Percentiles rank a stretch among this genome's conserved stretches.
Evolutionary conservation across 1,140 invertebrate species (phyloP).

Genomic region (Eumeta japonica): DNA sequence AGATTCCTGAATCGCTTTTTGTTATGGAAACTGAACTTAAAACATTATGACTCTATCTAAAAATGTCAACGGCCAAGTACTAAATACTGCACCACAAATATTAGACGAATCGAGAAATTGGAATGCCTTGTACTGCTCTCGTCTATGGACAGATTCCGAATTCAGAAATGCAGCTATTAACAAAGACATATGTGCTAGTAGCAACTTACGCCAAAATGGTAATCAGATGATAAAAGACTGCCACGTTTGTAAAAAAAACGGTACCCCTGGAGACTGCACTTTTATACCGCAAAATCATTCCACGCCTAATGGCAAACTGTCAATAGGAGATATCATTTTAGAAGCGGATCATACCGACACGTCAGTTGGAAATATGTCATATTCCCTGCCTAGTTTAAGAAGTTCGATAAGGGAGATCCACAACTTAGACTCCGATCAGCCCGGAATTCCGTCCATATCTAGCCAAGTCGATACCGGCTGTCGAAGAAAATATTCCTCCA

Average conservation of each 20-base stretch:
- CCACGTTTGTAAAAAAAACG: slow-evolving; percentile 27
- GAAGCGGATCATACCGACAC: neutral
- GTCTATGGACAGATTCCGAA: slow-evolving; percentile 37
- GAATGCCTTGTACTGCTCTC: slow-evolving; percentile 31
- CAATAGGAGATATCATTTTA: slow-evolving; percentile 11
- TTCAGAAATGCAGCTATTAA: slow-evolving; percentile 30
- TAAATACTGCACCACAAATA: slow-evolving; percentile 9
- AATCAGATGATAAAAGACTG: slow-evolving; percentile 34
- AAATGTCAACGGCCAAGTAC: slow-evolving; percentile 10
- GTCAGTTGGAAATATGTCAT: neutral
- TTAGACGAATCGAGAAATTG: slow-evolving; percentile 17
- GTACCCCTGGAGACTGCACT: slow-evolving; percentile 9
- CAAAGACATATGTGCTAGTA: neutral
- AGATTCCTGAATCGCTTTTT: too few species aligned
- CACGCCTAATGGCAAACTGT: slow-evolving; percentile 36
- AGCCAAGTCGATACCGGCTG: slow-evolving; percentile 40
- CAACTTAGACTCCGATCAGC: slow-evolving; percentile 10
- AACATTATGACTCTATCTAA: slow-evolving; percentile 21
- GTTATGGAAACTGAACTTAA: slow-evolving; percentile 8
- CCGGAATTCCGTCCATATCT: slow-evolving; percentile 48
- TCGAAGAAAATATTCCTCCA: slow-evolving; percentile 36
- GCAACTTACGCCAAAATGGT: slow-evolving; percentile 1
- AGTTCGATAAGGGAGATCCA: neutral
- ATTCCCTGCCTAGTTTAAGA: too few species aligned
- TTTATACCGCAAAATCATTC: slow-evolving; percentile 45